phyloP scores from a whole-genome alignment of 2,888 invertebrate genomes.

The Tillus elongatus region DNA sequence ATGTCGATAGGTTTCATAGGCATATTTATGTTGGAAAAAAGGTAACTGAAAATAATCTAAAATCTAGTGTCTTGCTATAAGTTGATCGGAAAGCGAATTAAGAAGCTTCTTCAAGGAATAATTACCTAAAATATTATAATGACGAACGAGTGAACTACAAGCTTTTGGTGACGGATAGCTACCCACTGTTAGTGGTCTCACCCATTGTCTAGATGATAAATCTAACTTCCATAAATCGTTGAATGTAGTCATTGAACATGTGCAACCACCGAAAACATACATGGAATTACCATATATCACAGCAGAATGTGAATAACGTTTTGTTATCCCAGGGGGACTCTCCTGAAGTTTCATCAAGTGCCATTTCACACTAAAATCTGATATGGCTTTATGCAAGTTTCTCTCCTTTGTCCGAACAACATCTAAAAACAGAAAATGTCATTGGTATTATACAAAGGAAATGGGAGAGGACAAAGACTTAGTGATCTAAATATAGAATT shows the following conservation, averaged over 20 bases:
- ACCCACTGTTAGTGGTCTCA: conserved; percentile 71
- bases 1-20: no score
- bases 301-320: conserved; percentile 86
- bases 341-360: conserved; percentile 51
- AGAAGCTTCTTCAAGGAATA: no score
- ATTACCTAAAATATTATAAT: conserved; percentile 67
- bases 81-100: no score
- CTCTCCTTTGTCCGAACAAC: conserved; percentile 65
- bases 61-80: no score
- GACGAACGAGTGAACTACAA: conserved; percentile 84
- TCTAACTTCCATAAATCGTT: conserved; percentile 95
- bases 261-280: conserved; percentile 95
- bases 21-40: no score
- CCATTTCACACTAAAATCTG: conserved; percentile 70
- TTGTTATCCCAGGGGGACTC: conserved; percentile 69
- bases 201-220: conserved; percentile 76
- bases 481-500: conserved; percentile 21
- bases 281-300: conserved; percentile 75
- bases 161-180: conserved; percentile 94
- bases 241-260: conserved; percentile 87
- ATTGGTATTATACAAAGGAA: not conserved
- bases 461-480: not conserved
- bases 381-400: conserved; percentile 67
- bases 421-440: conserved; percentile 49
- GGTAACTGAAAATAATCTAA: no score